Conservation (phyloP, 2,888 invertebrate genomes). For the Drosophila leonis region DNA sequence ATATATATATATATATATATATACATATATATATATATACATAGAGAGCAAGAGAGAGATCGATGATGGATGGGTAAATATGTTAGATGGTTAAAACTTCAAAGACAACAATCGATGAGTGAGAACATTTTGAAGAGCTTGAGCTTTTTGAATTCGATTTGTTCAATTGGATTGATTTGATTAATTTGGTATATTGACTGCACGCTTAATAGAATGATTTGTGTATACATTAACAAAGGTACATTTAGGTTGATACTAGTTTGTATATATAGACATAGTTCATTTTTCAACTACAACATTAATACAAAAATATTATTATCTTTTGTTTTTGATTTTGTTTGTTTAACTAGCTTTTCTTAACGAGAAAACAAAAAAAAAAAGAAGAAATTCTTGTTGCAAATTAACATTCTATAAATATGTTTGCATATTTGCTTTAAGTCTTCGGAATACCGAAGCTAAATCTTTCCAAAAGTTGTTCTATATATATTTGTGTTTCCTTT, state of each 20-base stretch:
- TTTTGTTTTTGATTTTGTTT: not conserved
- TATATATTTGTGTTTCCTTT: not conserved
- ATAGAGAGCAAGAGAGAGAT: slow-evolving; percentile 5
- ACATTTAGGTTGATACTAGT: slow-evolving; percentile 49
- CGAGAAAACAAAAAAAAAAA: not conserved
- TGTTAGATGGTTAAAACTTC: slow-evolving; percentile 76
- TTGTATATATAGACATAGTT: slow-evolving; percentile 45
- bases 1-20: no score
- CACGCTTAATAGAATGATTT: slow-evolving; percentile 45
- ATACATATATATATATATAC: no score
- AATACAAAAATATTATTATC: slow-evolving; percentile 32
- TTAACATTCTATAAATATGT: slow-evolving; percentile 45
- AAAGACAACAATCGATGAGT: slow-evolving; percentile 79
- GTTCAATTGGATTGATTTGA: slow-evolving; percentile 29
- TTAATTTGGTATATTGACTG: slow-evolving; percentile 35
- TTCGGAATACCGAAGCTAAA: slow-evolving; percentile 48
- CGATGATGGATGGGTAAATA: slow-evolving; percentile 36
- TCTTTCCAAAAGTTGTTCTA: slow-evolving; percentile 58
- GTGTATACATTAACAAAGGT: slow-evolving; percentile 40
- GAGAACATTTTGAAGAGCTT: slow-evolving; percentile 68
- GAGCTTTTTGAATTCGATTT: slow-evolving; percentile 44
- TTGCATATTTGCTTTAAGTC: slow-evolving; percentile 29
- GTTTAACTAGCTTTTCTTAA: slow-evolving; percentile 22
- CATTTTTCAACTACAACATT: slow-evolving; percentile 60
- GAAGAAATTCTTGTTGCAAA: slow-evolving; percentile 25